These are phyloP conservation scores for Girardinichthys multiradiatus DNA, from an alignment of 2,113 vertebrate genomes.

Conservation along the genomic window DNA sequence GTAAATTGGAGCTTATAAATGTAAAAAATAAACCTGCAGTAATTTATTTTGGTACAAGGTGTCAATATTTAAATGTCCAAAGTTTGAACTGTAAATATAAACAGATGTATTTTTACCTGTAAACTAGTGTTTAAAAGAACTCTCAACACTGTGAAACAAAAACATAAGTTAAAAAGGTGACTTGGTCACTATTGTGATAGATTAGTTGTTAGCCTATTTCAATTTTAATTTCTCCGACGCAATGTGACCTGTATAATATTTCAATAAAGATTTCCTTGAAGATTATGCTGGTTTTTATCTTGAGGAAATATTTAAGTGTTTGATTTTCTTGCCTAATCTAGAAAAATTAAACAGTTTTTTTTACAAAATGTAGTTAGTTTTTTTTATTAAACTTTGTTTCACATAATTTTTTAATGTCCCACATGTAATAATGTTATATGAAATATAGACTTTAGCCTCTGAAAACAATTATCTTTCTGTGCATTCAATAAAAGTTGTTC, in stretches of 20 bases:
- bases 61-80: background rate
- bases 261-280: background rate
- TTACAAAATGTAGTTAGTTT: too few species aligned
- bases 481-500: background rate
- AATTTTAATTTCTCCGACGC: background rate
- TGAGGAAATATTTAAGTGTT: background rate
- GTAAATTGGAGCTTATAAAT: background rate
- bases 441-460: background rate
- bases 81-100: background rate
- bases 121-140: background rate
- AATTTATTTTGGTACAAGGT: background rate
- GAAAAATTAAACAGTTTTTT: background rate
- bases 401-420: background rate
- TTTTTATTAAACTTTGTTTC: too few species aligned
- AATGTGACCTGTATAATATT: background rate
- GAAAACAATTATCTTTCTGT: background rate
- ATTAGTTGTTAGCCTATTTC: background rate
- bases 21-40: background rate
- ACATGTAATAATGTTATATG: background rate
- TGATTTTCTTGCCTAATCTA: background rate
- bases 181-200: background rate
- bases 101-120: background rate
- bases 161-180: background rate
- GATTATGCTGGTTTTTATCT: background rate
- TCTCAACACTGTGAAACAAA: background rate